Evolutionary conservation across 2,888 invertebrate species (phyloP), one percentile per base, ranked within the genome.

Genomic region (Deilephila elpenor): DNA sequence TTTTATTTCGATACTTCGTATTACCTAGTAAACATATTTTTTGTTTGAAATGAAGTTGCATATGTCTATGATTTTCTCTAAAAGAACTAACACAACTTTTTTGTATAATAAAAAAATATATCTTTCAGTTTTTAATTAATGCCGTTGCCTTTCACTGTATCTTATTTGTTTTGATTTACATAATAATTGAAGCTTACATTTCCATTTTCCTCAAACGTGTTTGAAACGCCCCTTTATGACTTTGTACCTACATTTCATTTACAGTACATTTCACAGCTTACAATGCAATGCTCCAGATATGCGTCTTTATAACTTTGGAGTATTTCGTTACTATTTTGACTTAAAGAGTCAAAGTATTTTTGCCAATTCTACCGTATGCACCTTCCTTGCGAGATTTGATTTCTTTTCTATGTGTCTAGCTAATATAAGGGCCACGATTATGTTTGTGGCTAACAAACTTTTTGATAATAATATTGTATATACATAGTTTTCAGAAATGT

Each of bases 221-320:
- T 56, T 56, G 19, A 56, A 56, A 56, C 56, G 56, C 56, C 56
- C 56, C 56, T 56, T 56, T 56, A 56, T 56, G 1, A 5, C n/a
- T 56, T 56, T 56, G 56, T 56, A n/a, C n/a, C 5, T 56, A 17
- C n/a, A n/a, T 56, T n/a, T n/a, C n/a, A n/a, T 56, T 56, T n/a
- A n/a, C 56, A 56, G 5, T 56, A 17, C n/a, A n/a, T 56, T 56
- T 56, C 56, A n/a, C 56, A 56, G 5, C 17, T 25, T 56, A 56
- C 56, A n/a, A 56, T 56, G 56, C 56, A 56, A n/a, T 56, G 56
- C 56, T 56, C 56, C 44, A 44, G 44, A 44, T 44, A 44, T 56
- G 19, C 19, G 17, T 56, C 7, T 56, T 56, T 56, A 56, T 17
- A 19, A 56, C 5, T 56, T n/a, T 56, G 17, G 6, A n/a, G 19